These are phyloP conservation scores for Heterochromis multidens DNA, from an alignment of 2,113 vertebrate species.

Conservation along the genomic window DNA sequence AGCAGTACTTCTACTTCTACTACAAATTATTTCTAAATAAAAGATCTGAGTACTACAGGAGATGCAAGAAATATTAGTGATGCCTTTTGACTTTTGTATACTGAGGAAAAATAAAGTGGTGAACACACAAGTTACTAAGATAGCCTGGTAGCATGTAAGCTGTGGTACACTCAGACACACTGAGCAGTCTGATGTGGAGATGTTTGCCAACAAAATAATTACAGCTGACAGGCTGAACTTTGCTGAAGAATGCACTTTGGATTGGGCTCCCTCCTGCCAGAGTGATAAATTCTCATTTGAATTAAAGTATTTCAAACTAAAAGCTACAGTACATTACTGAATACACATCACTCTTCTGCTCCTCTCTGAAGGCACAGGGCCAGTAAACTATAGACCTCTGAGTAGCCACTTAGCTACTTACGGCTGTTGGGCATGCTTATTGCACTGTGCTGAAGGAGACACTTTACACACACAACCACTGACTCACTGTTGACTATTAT, in stretches of 20 bases:
- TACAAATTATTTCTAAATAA: neutral
- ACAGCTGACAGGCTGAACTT: neutral
- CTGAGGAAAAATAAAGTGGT: neutral
- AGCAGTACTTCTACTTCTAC: neutral
- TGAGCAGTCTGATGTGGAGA: neutral
- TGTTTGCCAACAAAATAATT: neutral
- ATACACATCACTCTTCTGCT: rapidly evolving
- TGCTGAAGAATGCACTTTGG: neutral
- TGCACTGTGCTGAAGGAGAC: neutral
- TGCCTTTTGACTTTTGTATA: neutral
- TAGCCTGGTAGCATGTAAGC: neutral
- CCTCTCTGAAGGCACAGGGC: neutral
- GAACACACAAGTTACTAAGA: neutral
- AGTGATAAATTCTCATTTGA: neutral
- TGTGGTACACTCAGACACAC: neutral
- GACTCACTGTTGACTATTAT: neutral
- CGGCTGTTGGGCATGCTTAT: neutral
- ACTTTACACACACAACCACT: neutral
- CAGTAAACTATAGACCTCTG: neutral
- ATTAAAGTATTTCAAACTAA: neutral
- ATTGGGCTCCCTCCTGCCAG: rapidly evolving
- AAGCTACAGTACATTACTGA: neutral
- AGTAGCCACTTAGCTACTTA: neutral
- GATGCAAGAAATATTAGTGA: neutral
- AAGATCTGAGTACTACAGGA: neutral